A percentile compares a stretch with the other conserved stretches of the same genome.
Conservation (phyloP, 2,113 vertebrate species). For the Antennarius striatus region DNA sequence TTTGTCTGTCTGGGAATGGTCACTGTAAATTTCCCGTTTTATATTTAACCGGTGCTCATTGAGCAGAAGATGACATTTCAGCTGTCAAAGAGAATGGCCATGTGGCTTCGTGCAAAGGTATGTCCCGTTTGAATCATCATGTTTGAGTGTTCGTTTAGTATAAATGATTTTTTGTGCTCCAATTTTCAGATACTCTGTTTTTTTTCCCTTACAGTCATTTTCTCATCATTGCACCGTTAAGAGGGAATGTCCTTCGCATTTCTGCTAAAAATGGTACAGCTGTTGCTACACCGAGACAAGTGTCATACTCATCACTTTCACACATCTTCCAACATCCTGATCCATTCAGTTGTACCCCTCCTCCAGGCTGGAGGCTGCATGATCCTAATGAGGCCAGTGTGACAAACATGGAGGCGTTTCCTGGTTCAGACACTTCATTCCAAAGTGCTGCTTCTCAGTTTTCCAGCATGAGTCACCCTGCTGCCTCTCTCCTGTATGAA, state of each 20-base stretch:
- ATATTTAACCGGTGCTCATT: slow-evolving; percentile 20
- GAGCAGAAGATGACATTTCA: slow-evolving; percentile 16
- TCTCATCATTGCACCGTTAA: slow-evolving; percentile 38
- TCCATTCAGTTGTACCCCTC: not conserved
- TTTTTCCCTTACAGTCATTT: slow-evolving; percentile 30
- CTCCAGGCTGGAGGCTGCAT: slow-evolving; percentile 4
- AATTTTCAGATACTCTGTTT: slow-evolving; percentile 5
- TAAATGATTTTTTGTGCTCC: too few relatives aligned
- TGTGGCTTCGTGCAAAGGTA: too few relatives aligned
- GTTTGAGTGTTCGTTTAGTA: too few relatives aligned
- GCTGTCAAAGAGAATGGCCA: slow-evolving; percentile 39
- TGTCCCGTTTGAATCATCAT: too few relatives aligned
- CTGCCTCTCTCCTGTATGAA: not conserved
- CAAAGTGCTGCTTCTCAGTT: not conserved
- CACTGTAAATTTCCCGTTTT: slow-evolving; percentile 8
- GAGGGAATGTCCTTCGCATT: slow-evolving; percentile 25
- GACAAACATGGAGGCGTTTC: not conserved
- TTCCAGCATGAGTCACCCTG: not conserved
- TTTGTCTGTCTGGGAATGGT: slow-evolving; percentile 27
- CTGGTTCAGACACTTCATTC: not conserved
- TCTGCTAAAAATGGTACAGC: slow-evolving; percentile 32
- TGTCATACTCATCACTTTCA: not conserved
- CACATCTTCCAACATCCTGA: not conserved
- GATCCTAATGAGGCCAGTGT: not conserved
- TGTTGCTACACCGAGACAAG: not conserved